Evolutionary conservation across 2,113 vertebrate species (phyloP), one percentile per base, ranked within the genome.

Genomic region (Corythornis madagascariensis): DNA sequence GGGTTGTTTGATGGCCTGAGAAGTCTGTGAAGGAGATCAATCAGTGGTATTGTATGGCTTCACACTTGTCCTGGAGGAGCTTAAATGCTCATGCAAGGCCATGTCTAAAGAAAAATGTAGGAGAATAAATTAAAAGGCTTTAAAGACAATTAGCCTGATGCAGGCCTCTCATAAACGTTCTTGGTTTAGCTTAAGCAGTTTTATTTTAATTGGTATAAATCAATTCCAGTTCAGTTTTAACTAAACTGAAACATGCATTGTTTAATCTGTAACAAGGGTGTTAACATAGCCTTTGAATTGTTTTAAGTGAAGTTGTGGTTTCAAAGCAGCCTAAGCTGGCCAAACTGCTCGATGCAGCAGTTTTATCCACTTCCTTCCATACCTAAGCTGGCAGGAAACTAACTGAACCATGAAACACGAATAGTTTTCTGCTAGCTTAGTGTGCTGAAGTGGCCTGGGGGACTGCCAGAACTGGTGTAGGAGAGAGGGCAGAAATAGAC

Each of bases 341-440:
- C 78, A 65, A 17, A 55, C 81, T 84, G 78, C 89, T 95, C 10
- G 1, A 1, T 76, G 75, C 55, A 85, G 82, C 89, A 95, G 78
- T 82, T 95, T 57, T 70, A 61, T 91, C 87, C 84, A 83, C 84
- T 93, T 91, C 71, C 82, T 89, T 85, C 93, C 67, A 70, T 83
- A 55, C 78, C 45, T 31, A 42, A 80, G 72, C 74, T 66, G 82
- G 35, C 84, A 92, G 91, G 82, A 93, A 95, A 26, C 78, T 73
- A 87, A 76, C 40, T 75, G 82, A 89, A 80, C 87, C 10, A 7
- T 89, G 59, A 89, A 89, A 91, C 31, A 25, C 43, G 78, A 76
- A 26, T 65, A 59, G 67, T 85, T 70, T 91, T 92, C 85, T 82
- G 3, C 61, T 61, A 43, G 71, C 71, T 89, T 61, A 79, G 70